A percentile compares a stretch with the other conserved stretches of the same genome.
Evolutionary conservation across 2,797 vertebrate species (phyloP).

Genomic region (Poecilia gillii): DNA sequence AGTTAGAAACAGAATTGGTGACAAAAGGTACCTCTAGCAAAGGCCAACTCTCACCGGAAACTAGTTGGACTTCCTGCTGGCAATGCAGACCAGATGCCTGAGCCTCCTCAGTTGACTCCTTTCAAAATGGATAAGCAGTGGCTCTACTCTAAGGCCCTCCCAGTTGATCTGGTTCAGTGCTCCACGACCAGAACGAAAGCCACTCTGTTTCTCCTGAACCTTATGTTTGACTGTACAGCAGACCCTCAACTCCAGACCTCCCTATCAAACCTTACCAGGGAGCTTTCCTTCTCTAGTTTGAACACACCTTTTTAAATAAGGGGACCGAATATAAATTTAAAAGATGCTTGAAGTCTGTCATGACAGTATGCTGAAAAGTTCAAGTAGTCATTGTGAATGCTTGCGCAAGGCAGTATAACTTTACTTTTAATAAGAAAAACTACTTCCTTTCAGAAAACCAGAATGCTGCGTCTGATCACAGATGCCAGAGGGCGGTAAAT

Average conservation of each 20-base stretch:
- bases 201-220: neutral
- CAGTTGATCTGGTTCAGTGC: neutral
- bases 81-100: neutral
- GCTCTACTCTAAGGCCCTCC: neutral
- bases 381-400: neutral
- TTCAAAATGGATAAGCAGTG: neutral
- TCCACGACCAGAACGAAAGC: neutral
- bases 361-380: neutral
- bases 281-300: neutral
- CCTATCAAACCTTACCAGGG: neutral
- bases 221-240: neutral
- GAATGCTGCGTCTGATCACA: constrained; percentile 59
- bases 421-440: constrained; percentile 64
- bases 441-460: constrained; percentile 19
- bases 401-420: neutral
- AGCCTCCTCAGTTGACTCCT: neutral
- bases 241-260: neutral
- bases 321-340: neutral
- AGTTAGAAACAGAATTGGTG: neutral
- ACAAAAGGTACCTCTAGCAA: neutral
- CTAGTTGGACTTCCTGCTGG: neutral
- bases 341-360: neutral
- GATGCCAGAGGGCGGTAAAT: constrained; percentile 27
- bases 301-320: neutral
- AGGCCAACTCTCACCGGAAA: neutral